A percentile compares a stretch with the other conserved stretches of the same genome.
Conservation (phyloP, 2,888 invertebrate species). For the Xanthorhoe designata region DNA sequence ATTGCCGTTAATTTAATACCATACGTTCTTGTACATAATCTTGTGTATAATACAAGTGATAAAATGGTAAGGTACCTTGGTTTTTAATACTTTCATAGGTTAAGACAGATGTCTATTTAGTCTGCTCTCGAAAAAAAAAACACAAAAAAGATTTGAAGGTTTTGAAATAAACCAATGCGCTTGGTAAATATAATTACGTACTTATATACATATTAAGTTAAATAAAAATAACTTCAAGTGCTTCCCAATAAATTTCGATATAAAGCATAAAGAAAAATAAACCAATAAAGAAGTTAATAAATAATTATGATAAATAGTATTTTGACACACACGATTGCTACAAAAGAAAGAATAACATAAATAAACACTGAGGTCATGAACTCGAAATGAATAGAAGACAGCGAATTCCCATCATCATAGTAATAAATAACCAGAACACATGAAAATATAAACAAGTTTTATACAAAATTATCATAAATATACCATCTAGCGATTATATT, state of each 20-base stretch:
- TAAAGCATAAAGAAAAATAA: slow-evolving; percentile 4
- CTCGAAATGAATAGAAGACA: slow-evolving; percentile 38
- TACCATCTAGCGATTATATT: slow-evolving; percentile 18
- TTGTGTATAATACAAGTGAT: too few species aligned
- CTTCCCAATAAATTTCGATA: not conserved
- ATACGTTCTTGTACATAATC: too few species aligned
- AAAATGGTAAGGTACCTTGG: too few species aligned
- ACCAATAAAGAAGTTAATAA: slow-evolving; percentile 6
- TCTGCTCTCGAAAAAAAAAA: too few species aligned
- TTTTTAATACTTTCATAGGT: too few species aligned
- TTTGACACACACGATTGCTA: slow-evolving; percentile 24
- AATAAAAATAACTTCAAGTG: not conserved
- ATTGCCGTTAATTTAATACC: too few species aligned
- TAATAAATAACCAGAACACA: slow-evolving; percentile 30
- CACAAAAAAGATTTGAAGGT: too few species aligned
- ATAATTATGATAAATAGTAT: slow-evolving; percentile 12
- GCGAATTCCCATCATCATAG: slow-evolving; percentile 24
- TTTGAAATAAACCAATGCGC: too few species aligned
- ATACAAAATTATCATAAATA: slow-evolving; percentile 30
- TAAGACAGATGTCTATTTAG: too few species aligned
- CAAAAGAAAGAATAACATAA: slow-evolving; percentile 45
- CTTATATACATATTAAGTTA: too few species aligned
- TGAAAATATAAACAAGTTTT: slow-evolving; percentile 20
- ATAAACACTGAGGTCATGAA: slow-evolving; percentile 41
- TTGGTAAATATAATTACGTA: too few species aligned